phyloP scores from a whole-genome alignment of 2,888 invertebrate genomes.

The Sympetrum striolatum region DNA sequence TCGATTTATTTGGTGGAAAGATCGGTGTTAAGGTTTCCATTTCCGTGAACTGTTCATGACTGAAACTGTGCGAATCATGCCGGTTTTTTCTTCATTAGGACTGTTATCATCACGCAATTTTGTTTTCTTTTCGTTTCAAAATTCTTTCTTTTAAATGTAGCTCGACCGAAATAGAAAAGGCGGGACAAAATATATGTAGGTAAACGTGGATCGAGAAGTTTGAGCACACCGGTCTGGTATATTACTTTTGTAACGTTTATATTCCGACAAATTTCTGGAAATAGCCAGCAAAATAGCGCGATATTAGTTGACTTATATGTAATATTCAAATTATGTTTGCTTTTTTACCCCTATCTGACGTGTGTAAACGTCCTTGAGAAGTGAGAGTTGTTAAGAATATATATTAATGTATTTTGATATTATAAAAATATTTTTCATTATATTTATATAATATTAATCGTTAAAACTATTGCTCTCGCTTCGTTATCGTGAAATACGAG shows the following conservation, averaged over 20 bases:
- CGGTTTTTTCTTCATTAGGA: not conserved
- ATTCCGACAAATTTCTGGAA: not conserved
- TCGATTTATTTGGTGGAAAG: conserved; percentile 38
- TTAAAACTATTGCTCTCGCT: not conserved
- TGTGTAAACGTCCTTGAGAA: conserved; percentile 18
- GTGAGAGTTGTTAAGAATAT: conserved; percentile 27
- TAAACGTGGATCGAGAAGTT: conserved; percentile 2
- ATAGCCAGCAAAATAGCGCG: too few species aligned
- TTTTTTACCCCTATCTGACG: not conserved
- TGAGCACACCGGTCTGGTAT: not conserved
- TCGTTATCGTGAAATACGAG: not conserved
- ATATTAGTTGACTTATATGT: not conserved
- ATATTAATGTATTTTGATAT: not conserved
- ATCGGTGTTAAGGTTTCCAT: conserved; percentile 36
- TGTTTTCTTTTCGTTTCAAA: not conserved
- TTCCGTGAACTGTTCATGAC: conserved; percentile 10
- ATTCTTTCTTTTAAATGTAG: not conserved
- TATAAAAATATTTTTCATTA: not conserved
- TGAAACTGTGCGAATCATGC: not conserved
- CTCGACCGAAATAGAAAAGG: not conserved
- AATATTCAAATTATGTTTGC: not conserved
- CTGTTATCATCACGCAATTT: not conserved
- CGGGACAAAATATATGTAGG: conserved; percentile 11
- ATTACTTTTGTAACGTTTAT: not conserved
- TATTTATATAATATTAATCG: not conserved